phyloP scores from a whole-genome alignment of 2,113 vertebrate species.

The Xiphophorus hellerii region DNA sequence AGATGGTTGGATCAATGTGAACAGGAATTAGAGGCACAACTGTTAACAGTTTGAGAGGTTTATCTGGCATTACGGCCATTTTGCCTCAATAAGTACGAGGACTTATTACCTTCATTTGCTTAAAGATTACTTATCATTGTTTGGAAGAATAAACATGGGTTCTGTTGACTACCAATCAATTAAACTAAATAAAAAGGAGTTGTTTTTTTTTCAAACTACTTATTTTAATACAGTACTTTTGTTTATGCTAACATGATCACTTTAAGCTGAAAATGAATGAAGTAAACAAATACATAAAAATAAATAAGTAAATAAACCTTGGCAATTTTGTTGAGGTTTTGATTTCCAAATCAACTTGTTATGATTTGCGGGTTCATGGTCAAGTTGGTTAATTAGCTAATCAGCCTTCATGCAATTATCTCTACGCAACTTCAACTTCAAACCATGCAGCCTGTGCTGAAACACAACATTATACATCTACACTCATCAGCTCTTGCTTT shows the following conservation, averaged over 20 bases:
- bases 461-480: not conserved
- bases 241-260: too few species aligned
- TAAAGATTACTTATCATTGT: not conserved
- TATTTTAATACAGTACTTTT: too few species aligned
- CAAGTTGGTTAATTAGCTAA: not conserved
- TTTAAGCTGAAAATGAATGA: too few species aligned
- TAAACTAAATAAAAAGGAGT: too few species aligned
- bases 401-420: not conserved
- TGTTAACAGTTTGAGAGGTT: constrained; percentile 8
- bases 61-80: not conserved
- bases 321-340: too few species aligned
- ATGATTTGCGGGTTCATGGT: not conserved
- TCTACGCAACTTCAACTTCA: not conserved
- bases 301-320: not conserved
- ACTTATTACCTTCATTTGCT: not conserved
- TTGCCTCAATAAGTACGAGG: not conserved
- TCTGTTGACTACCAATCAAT: not conserved
- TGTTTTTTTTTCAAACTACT: too few species aligned
- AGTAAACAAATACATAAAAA: not conserved
- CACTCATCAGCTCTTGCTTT: not conserved
- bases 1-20: constrained; percentile 14
- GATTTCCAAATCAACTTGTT: not conserved
- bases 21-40: constrained; percentile 9
- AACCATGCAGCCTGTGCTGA: not conserved
- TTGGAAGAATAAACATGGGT: not conserved